Base-by-base conservation (phyloP, 2,113 vertebrate genomes). In the Galbula dea region DNA sequence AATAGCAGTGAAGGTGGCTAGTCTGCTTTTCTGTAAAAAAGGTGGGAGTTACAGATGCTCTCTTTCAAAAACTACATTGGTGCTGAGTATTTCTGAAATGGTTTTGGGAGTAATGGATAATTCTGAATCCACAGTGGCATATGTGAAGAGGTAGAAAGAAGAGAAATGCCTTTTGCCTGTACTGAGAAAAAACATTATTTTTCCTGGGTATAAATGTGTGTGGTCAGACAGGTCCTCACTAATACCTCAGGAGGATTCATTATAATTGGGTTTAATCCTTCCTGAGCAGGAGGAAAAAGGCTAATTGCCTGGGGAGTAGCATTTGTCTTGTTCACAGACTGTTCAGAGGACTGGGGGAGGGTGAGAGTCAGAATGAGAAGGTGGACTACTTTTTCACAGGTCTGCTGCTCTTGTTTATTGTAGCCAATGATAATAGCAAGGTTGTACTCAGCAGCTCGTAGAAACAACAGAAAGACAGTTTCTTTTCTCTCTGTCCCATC, bases 211-310 rank as follows among this genome's bases (percentile, higher is more conserved):
- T 86, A 86, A 80, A 92, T 41, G 34, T 48, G 48, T 83, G 48
- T 88, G 39, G 30, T 80, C 49, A 95, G 72, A 52, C 55, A 91
- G 51, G 41, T 74, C 51, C 55, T 71, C 39, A 41, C 43, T 92
- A 92, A 90, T 74, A 90, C 30, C 52, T 90, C 61, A 83, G 41
- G 5, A 83, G 43, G 52, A 91, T 88, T 91, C 57, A 62, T 83
- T 91, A 69, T 91, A 71, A 73, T 37, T 91, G 6, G 12, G 29
- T 74, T 88, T 93, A 95, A 94, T 95, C 72, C 67, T 83, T 89
- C 58, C 59, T 59, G 43, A 90, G 78, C 29, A 39, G 41, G 37
- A 94, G 12, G 41, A 59, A 88, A 49, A 93, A 91, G 26, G 45
- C 88, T 87, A 66, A 83, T 62, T 91, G 32, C 51, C 36, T 69